Base-by-base conservation (phyloP, 1,140 invertebrate genomes). In the Piezodorus guildinii region DNA sequence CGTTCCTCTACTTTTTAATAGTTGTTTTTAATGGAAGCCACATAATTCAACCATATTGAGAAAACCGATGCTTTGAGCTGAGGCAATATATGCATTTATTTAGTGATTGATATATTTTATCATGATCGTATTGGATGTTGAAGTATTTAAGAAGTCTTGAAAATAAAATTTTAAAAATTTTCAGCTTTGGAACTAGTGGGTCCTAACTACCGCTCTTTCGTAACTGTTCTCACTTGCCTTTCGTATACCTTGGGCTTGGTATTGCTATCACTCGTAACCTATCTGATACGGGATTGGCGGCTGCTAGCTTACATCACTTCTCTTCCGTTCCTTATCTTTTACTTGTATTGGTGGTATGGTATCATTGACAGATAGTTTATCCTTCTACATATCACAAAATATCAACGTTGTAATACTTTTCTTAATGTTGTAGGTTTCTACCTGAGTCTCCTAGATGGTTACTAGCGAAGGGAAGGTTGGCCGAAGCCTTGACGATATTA, bases 371-470 rank as follows among this genome's bases (percentile, higher is more conserved):
- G 6, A 25, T 12, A 5, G 43, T 62, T 62, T 14, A 39, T 1
- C 0, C n/a, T n/a, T 6, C 23, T 62, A 23, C 45, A 46, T 46
- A 45, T 19, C 27, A 49, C 14, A 30, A 4, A 60, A 43, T 4
- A 2, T 6, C 2, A 5, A 17, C 15, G 25, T 14, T 23, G 1
- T 58, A 25, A 27, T 23, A 27, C 4, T 23, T 58, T 60, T 6
- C 9, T 63, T 43, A 17, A 12, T 66, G 72, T 2, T 49, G 17
- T 52, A 82, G 81, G 78, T 84, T 88, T 64, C 77, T 92, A 77
- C 87, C 91, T 56, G 90, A 92, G 76, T 91, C 88, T 21, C 89
- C 90, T 1, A 76, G 90, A 68, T 92, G 90, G 90, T 75, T 92
- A 3, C 70, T 92, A 45, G 87, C 89, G 67, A 85, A 85, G 73